Evolutionary conservation across 2,888 invertebrate species (phyloP), one percentile per base, ranked within the genome.

Genomic region (Theretra japonica): DNA sequence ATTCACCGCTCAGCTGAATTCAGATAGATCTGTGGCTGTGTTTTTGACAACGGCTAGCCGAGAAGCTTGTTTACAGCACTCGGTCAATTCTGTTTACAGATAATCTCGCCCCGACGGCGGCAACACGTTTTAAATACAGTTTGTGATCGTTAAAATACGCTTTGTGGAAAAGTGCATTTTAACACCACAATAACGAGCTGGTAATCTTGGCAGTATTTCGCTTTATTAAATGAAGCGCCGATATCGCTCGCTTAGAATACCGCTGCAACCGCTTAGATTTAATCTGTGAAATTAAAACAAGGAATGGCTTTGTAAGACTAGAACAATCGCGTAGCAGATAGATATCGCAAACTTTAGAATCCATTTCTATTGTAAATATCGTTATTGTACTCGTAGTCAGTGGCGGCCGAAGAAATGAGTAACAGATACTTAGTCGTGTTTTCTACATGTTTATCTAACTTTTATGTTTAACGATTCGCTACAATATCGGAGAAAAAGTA

Each of bases 301-400:
- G 75, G 73, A 73, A 74, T 76, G 69, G 73, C 77, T 79, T 82
- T 85, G 80, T 84, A 86, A 21, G 80, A 83, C 78, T 79, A 73
- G 77, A 79, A 81, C 78, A 80, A 84, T 72, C 79, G 76, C 76
- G 74, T 75, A 75, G 74, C 80, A 82, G 86, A 88, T 88, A 84
- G 81, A 72, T 82, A 88, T 87, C 85, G 75, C 76, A 79, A 83
- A 84, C 81, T 83, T 86, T 82, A 80, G 79, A 85, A 84, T 84
- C 76, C 73, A 79, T 83, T 77, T 83, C 80, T 81, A 80, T 83
- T 83, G 79, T 79, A 23, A 59, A 60, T 69, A 60, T 1, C 30
- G 48, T 53, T 21, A 50, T 53, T 72, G 60, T 72, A 65, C 19
- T 48, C 48, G 60, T 72, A 65, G 23, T 48, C 48, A 48, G 48